Conservation (phyloP, 1,140 invertebrate genomes). For the Zaprionus lachaisei region DNA sequence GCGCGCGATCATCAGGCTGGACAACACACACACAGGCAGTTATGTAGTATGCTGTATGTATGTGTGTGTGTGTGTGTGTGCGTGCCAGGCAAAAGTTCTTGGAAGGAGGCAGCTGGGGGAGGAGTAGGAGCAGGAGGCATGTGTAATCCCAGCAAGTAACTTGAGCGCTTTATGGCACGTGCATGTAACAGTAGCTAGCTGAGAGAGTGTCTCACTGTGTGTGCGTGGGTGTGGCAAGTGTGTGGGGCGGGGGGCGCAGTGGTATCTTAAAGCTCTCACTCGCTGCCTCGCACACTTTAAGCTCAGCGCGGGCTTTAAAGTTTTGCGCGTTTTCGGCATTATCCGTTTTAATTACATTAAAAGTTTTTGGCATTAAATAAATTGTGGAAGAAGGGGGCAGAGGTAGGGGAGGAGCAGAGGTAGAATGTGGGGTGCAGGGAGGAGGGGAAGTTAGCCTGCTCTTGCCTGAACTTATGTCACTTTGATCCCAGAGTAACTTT, state of each 20-base stretch:
- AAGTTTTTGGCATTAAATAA: slow-evolving; percentile 76
- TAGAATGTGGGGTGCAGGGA: too few relatives aligned
- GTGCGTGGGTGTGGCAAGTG: slow-evolving; percentile 17
- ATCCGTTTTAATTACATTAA: slow-evolving; percentile 79
- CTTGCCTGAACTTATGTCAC: slow-evolving; percentile 70
- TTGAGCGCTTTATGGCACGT: slow-evolving; percentile 78
- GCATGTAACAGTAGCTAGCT: slow-evolving; percentile 35
- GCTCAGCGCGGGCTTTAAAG: slow-evolving; percentile 52
- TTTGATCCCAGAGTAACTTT: slow-evolving; percentile 77
- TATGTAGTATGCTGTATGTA: background rate
- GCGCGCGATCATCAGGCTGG: slow-evolving; percentile 4
- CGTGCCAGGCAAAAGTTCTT: slow-evolving; percentile 1
- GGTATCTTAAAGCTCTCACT: slow-evolving; percentile 49
- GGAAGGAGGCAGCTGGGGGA: slow-evolving; percentile 6
- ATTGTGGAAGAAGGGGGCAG: slow-evolving; percentile 49
- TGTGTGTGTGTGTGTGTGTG: background rate
- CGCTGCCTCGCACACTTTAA: slow-evolving; percentile 17
- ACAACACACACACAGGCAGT: background rate
- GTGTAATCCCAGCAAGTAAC: slow-evolving; percentile 74
- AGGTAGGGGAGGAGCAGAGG: background rate
- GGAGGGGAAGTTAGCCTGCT: background rate
- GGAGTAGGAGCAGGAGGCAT: background rate
- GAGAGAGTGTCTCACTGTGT: slow-evolving; percentile 10
- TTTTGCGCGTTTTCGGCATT: slow-evolving; percentile 68
- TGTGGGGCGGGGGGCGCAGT: background rate